A percentile compares a stretch with the other conserved stretches of the same genome.
Evolutionary conservation across 2,888 invertebrate species (phyloP).

Genomic region (Harpagoxenus sublaevis): DNA sequence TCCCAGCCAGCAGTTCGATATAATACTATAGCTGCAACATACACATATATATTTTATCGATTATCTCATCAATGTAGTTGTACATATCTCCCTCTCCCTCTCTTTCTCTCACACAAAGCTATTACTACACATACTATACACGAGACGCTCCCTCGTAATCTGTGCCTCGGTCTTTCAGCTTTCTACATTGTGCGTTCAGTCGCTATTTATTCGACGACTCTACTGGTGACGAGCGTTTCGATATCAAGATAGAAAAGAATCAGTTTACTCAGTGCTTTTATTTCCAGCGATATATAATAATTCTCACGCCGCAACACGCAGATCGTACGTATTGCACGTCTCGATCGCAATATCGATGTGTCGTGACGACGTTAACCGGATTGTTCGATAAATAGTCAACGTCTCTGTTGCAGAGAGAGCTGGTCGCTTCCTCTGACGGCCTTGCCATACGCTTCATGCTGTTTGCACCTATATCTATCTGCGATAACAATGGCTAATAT

Average conservation of each 20-base stretch:
- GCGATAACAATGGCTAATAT: slow-evolving; percentile 66
- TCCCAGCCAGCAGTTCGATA: not conserved
- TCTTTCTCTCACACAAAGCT: not conserved
- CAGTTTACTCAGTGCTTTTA: not conserved
- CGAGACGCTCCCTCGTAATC: not conserved
- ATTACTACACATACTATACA: not conserved
- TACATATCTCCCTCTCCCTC: not conserved
- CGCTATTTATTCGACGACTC: not conserved
- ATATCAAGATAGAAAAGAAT: not conserved
- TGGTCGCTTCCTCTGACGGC: not conserved
- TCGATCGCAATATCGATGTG: not conserved
- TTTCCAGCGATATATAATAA: not conserved
- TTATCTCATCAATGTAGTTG: not conserved
- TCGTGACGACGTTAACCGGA: not conserved
- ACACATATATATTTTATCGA: not conserved
- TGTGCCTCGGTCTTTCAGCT: not conserved
- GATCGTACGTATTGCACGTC: not conserved
- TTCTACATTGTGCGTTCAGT: not conserved
- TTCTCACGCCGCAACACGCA: not conserved
- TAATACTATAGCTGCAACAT: not conserved
- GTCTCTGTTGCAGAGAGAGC: not conserved
- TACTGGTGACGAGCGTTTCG: not conserved
- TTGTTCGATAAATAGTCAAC: not conserved
- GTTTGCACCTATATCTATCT: not conserved
- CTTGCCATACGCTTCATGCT: not conserved